Evolutionary conservation across 1,140 invertebrate genomes (phyloP).

Genomic region (Lepidotrigona ventralis): DNA sequence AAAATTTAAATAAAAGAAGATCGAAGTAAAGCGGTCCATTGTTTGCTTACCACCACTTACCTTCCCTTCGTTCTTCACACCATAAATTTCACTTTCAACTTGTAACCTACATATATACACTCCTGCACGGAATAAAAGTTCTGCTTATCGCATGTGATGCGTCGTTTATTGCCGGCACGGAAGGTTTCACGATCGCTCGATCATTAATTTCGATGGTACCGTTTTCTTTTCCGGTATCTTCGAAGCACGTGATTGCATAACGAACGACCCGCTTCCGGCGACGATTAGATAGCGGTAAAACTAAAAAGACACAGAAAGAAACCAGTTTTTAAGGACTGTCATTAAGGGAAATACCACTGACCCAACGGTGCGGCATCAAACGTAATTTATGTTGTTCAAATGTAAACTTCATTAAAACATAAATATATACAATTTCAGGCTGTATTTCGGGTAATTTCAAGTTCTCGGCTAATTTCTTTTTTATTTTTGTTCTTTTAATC

Average conservation of each 20-base stretch:
- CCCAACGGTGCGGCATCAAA: neutral
- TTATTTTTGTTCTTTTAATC: no score
- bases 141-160: neutral
- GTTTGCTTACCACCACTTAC: conserved; percentile 1
- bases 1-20: conserved; percentile 57
- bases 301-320: conserved; percentile 27
- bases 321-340: conserved; percentile 45
- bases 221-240: conserved; percentile 23
- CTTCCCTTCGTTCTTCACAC: neutral
- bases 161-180: neutral
- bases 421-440: neutral
- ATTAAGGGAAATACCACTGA: conserved; percentile 18
- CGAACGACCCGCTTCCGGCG: conserved; percentile 26
- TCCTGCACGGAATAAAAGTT: neutral
- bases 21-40: conserved; percentile 47
- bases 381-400: conserved; percentile 10
- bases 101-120: no score
- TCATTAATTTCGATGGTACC: neutral
- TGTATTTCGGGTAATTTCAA: neutral
- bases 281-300: conserved; percentile 51
- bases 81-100: conserved; percentile 9
- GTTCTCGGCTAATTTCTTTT: neutral
- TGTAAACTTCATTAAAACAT: neutral
- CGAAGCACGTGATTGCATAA: conserved; percentile 34
- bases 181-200: neutral